Evolutionary conservation across 2,113 vertebrate species (phyloP).

Genomic region (Tetrao urogallus): DNA sequence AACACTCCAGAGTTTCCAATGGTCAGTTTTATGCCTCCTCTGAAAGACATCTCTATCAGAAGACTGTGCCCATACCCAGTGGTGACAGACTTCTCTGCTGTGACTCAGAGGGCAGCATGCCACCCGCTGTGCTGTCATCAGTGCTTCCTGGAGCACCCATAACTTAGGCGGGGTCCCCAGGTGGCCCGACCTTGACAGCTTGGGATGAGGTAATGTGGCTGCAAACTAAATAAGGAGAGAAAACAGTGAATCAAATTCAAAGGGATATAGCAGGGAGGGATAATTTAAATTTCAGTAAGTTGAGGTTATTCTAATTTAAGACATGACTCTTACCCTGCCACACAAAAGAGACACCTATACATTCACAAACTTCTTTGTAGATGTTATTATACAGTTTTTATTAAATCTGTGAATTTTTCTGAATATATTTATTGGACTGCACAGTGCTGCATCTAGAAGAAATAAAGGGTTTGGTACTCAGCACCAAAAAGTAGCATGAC

Average conservation of each 20-base stretch:
- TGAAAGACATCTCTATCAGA: background rate
- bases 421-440: background rate
- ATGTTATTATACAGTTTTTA: background rate
- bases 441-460: background rate
- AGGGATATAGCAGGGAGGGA: background rate
- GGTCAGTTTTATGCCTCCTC: background rate
- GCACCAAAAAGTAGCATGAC: background rate
- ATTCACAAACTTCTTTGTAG: background rate
- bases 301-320: background rate
- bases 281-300: background rate
- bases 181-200: background rate
- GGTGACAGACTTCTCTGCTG: background rate
- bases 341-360: fast-evolving
- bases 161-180: background rate
- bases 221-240: background rate
- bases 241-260: background rate
- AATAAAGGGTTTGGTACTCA: background rate
- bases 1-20: background rate
- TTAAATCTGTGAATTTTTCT: background rate
- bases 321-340: background rate
- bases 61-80: fast-evolving
- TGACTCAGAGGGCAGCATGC: background rate
- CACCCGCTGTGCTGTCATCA: background rate
- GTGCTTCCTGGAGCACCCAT: fast-evolving
- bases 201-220: background rate